phyloP scores from a whole-genome alignment of 1,140 invertebrate species.

The Zaprionus davidi region DNA sequence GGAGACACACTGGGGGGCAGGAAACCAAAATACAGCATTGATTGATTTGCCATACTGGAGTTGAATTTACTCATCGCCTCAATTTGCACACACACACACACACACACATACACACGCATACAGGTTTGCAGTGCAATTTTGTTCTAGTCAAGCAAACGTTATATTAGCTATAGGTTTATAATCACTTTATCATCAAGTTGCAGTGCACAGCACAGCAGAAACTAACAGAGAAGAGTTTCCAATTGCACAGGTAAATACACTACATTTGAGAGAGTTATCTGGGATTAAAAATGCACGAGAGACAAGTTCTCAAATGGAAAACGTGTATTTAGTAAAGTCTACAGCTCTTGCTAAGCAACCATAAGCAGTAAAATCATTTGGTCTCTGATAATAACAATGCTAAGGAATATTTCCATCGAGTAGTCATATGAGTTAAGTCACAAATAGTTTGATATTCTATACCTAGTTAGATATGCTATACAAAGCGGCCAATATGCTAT shows the following conservation, averaged over 20 bases:
- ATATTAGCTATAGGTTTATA: conserved; percentile 27
- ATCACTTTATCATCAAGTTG: conserved; percentile 34
- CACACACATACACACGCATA: background rate
- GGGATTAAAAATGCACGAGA: conserved; percentile 1
- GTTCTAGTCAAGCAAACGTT: conserved; percentile 22
- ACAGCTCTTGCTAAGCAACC: background rate
- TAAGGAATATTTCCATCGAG: background rate
- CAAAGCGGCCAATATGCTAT: too few species aligned
- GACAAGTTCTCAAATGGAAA: background rate
- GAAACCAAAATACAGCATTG: conserved; percentile 48
- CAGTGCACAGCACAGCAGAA: conserved; percentile 1
- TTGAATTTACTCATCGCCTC: conserved; percentile 40
- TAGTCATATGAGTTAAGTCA: too few species aligned
- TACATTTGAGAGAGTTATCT: background rate
- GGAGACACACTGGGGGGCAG: background rate
- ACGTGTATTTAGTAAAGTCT: background rate
- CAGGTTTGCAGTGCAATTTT: conserved; percentile 36
- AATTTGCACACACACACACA: conserved; percentile 15
- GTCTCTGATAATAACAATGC: background rate
- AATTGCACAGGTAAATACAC: conserved; percentile 9
- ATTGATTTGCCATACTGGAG: conserved; percentile 40
- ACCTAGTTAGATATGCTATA: too few species aligned
- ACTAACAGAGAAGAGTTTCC: background rate
- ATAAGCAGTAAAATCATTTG: background rate
- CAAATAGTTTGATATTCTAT: too few species aligned